phyloP scores from a whole-genome alignment of 2,888 invertebrate genomes.

The Melangyna quadrimaculata region DNA sequence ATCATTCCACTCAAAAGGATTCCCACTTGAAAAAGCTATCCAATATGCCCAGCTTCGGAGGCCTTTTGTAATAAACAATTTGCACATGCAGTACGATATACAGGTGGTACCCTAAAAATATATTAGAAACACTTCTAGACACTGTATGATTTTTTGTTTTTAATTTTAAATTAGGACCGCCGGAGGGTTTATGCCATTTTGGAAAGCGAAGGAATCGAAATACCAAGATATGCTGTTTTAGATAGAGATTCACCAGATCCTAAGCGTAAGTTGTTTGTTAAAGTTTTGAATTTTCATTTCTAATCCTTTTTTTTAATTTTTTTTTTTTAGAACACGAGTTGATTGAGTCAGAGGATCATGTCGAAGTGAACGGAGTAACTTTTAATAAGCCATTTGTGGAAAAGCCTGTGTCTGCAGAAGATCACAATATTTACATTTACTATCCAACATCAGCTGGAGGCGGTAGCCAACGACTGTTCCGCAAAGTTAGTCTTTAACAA shows the following conservation, averaged over 20 bases:
- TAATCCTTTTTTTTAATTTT: background rate
- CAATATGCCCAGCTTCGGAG: conserved; percentile 95
- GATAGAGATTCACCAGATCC: conserved; percentile 96
- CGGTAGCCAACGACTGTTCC: conserved; percentile 97
- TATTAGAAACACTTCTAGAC: conserved; percentile 44
- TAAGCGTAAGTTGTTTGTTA: conserved; percentile 85
- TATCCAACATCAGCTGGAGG: conserved; percentile 99
- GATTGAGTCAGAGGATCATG: conserved; percentile 97
- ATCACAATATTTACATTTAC: conserved; percentile 99
- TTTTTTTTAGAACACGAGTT: conserved; percentile 89
- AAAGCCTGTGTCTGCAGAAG: conserved; percentile 99
- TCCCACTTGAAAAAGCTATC: conserved; percentile 98
- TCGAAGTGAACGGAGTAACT: conserved; percentile 96
- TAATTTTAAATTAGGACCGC: conserved; percentile 85
- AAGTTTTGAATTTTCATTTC: background rate
- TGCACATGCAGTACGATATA: conserved; percentile 99
- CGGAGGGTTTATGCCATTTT: conserved; percentile 97
- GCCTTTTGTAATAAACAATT: conserved; percentile 98
- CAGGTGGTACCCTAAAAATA: conserved; percentile 84
- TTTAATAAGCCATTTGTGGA: conserved; percentile 99
- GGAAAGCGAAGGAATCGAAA: conserved; percentile 96
- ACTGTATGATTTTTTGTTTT: conserved; percentile 20
- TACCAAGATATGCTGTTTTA: conserved; percentile 98
- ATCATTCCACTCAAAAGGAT: conserved; percentile 99
- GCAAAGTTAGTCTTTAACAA: conserved; percentile 87